Evolutionary conservation across 2,797 vertebrate species (phyloP).

Genomic region (Thaleichthys pacificus): DNA sequence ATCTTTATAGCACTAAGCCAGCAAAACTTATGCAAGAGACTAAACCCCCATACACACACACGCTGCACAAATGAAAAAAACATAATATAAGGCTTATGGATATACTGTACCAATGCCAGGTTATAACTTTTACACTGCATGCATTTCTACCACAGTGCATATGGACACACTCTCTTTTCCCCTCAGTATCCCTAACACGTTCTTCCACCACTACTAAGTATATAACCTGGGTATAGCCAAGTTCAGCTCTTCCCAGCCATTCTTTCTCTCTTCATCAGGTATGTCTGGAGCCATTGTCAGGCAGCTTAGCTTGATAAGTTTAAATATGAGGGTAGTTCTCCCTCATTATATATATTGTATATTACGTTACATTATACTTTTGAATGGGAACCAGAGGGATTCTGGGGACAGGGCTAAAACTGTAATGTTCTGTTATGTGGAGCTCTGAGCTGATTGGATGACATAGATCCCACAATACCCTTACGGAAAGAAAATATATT

Average conservation of each 20-base stretch:
- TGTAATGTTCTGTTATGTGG: constrained; percentile 28
- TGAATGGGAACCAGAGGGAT: not conserved
- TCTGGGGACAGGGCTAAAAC: constrained; percentile 27
- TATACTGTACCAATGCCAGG: not conserved
- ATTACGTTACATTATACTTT: constrained; percentile 38
- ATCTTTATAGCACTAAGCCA: constrained; percentile 19
- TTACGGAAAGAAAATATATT: no score
- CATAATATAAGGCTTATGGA: not conserved
- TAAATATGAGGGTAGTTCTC: constrained; percentile 49
- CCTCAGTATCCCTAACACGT: constrained; percentile 15
- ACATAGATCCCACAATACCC: not conserved
- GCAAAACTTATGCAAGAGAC: constrained; percentile 34
- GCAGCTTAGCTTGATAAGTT: constrained; percentile 41
- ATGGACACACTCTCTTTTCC: constrained; percentile 5
- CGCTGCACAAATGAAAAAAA: not conserved
- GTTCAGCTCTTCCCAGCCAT: no score
- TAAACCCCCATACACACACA: constrained; percentile 4
- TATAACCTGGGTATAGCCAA: constrained; percentile 10
- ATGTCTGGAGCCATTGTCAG: not conserved
- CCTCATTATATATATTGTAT: constrained; percentile 14
- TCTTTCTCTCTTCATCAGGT: constrained; percentile 55
- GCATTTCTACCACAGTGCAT: no score
- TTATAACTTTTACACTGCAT: not conserved
- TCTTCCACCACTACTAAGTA: constrained; percentile 21
- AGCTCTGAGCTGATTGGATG: not conserved